These are phyloP conservation scores for Sciurus niger DNA, from an alignment of 2,113 vertebrate genomes.

Conservation along the genomic window DNA sequence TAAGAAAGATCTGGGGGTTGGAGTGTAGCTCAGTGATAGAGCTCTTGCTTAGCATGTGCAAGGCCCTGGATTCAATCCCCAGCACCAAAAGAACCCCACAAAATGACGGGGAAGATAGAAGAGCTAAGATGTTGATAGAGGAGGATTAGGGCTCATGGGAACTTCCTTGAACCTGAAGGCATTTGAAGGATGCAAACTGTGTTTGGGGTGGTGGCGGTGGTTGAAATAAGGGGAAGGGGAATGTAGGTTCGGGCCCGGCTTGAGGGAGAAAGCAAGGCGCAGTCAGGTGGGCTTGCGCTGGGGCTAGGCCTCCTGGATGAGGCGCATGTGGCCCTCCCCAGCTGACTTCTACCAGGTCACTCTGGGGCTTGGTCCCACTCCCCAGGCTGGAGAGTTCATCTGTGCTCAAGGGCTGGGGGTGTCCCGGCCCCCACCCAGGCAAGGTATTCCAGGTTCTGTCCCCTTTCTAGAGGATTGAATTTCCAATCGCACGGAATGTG, in stretches of 20 bases:
- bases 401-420: too few relatives aligned
- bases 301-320: not conserved
- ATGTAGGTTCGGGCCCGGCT: not conserved
- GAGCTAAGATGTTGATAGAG: constrained; percentile 8
- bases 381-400: not conserved
- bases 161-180: not conserved
- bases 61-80: not conserved
- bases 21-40: not conserved
- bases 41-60: not conserved
- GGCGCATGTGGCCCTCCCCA: too few relatives aligned
- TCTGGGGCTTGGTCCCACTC: not conserved
- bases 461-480: not conserved
- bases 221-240: not conserved
- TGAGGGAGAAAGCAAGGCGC: not conserved
- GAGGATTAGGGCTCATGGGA: not conserved
- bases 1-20: not conserved
- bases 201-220: too few relatives aligned
- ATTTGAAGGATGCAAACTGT: not conserved
- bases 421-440: not conserved
- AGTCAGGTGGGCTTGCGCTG: not conserved
- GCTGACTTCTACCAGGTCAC: too few relatives aligned
- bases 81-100: too few relatives aligned
- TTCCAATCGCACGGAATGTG: not conserved
- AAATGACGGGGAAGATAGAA: not conserved
- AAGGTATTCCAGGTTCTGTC: not conserved